phyloP scores from a whole-genome alignment of 2,797 vertebrate species.

The Gadopsis bispinosus region DNA sequence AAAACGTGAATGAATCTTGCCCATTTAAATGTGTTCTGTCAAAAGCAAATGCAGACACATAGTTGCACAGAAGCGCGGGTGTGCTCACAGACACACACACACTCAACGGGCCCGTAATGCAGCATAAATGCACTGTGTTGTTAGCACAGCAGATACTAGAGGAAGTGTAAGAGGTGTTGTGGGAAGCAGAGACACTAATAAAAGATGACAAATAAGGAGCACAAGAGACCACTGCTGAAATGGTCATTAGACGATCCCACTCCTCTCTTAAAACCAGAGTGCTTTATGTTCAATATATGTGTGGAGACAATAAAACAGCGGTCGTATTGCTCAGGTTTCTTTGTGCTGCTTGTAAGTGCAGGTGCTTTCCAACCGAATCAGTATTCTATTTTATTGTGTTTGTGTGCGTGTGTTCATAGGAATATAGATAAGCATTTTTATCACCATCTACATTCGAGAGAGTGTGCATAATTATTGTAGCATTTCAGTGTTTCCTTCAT shows the following conservation, averaged over 20 bases:
- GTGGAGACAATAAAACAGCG: too few species aligned
- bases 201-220: conserved; percentile 34
- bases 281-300: not conserved
- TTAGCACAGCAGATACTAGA: not conserved
- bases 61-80: not conserved
- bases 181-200: conserved; percentile 12
- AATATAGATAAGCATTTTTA: conserved; percentile 15
- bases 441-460: conserved; percentile 19
- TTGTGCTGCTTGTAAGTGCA: conserved; percentile 8
- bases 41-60: conserved; percentile 18
- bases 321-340: not conserved
- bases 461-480: conserved; percentile 4
- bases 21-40: not conserved
- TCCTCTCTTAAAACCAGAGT: conserved; percentile 7
- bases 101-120: not conserved
- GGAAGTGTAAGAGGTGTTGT: conserved; percentile 5
- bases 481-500: not conserved
- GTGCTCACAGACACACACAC: not conserved
- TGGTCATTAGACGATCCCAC: not conserved
- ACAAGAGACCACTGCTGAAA: not conserved
- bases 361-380: conserved; percentile 27
- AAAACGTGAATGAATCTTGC: not conserved
- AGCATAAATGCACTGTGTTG: not conserved
- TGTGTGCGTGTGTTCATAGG: conserved; percentile 20
- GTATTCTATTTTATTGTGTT: conserved; percentile 28